A percentile compares a stretch with the other conserved stretches of the same genome.
Conservation (phyloP, 2,797 vertebrate species). For the Notamacropus eugenii region DNA sequence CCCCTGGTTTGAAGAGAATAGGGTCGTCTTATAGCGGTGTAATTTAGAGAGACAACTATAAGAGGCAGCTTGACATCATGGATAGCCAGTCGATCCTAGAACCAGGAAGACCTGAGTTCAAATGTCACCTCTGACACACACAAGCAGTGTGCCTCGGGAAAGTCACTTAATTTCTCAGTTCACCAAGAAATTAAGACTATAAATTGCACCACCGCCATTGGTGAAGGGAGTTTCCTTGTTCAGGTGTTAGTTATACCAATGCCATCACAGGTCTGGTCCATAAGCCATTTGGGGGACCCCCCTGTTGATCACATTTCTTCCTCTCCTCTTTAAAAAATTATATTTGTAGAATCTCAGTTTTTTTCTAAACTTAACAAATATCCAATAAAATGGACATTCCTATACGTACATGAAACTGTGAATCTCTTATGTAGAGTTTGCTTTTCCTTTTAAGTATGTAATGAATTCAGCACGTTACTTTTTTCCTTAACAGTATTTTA, state of each 20-base stretch:
- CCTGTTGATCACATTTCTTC: background rate
- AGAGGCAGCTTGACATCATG: background rate
- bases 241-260: background rate
- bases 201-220: background rate
- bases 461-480: background rate
- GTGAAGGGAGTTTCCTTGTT: background rate
- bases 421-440: background rate
- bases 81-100: background rate
- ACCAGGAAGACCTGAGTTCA: background rate
- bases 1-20: background rate
- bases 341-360: background rate
- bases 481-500: background rate
- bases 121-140: background rate
- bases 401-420: background rate
- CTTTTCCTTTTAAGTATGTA: background rate
- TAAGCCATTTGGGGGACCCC: background rate
- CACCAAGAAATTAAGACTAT: background rate
- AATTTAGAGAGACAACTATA: background rate
- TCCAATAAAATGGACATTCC: background rate
- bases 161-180: background rate
- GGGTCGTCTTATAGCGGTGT: background rate
- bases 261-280: background rate
- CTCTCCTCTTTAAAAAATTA: background rate
- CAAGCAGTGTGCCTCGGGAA: background rate
- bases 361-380: background rate